Evolutionary conservation across 2,888 invertebrate species (phyloP), one percentile per base, ranked within the genome.

Genomic region (Choreutis nemorana): DNA sequence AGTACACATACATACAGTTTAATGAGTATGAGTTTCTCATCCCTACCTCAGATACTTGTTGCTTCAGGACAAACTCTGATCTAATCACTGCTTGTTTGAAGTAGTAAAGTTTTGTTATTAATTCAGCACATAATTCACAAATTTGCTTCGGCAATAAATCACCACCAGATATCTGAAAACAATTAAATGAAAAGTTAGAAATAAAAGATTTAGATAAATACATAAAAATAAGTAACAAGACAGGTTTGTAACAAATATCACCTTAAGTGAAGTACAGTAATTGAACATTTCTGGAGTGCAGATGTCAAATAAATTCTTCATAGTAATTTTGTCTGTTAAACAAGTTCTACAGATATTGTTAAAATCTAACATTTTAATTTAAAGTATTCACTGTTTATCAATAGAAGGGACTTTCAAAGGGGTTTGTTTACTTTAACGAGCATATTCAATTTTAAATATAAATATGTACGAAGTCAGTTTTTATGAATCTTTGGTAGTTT

Each of bases 251-350:
- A n/a, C n/a, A n/a, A n/a, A 14, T 22, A 35, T 56, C 49, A 77
- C 80, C 57, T 75, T 68, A 13, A 80, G 61, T 31, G 79, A 71
- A 24, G 80, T 80, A 35, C 78, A 78, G 45, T 65, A 79, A 39
- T 67, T 61, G 37, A 66, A 80, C 34, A 77, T 56, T 39, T 75
- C 72, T 15, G 70, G 48, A 7, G 70, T 58, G 39, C 71, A 71
- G 31, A 64, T 59, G 29, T 55, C 46, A 54, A 75, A 71, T 37
- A 80, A 54, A 34, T 72, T 63, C 35, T 62, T 71, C 43, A 77
- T 48, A 9, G 68, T 64, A 8, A 62, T 70, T 2, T 49, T 46
- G 21, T 64, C 64, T 3, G 65, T 54, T 34, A 80, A 51, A 52
- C 80, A 80, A 31, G 70, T 64, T 15, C 80, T 60, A 37, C 80